A percentile compares a stretch with the other conserved stretches of the same genome.
phyloP scores from a whole-genome alignment of 1,140 invertebrate genomes.

The Heliothis virescens region DNA sequence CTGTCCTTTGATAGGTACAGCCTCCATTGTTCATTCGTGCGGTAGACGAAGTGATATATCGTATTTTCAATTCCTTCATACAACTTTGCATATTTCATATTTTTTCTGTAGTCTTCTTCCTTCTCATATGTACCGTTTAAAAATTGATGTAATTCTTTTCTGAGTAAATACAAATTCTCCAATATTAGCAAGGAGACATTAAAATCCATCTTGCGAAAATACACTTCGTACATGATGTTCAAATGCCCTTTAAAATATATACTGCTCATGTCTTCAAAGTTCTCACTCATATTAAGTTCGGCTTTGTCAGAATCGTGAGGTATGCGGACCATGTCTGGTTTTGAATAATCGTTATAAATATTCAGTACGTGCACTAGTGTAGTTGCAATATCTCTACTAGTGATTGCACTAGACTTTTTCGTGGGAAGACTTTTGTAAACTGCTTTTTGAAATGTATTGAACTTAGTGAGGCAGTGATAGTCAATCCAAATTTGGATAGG shows the following conservation, averaged over 20 bases:
- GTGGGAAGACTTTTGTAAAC: background rate
- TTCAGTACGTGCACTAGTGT: background rate
- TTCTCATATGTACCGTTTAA: background rate
- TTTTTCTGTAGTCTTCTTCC: background rate
- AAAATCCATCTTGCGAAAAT: background rate
- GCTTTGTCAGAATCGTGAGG: background rate
- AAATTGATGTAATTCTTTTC: background rate
- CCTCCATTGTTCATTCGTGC: conserved; percentile 45
- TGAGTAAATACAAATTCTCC: background rate
- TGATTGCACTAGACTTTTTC: background rate
- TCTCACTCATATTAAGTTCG: background rate
- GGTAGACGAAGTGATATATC: conserved; percentile 75
- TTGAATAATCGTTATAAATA: background rate
- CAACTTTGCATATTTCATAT: background rate
- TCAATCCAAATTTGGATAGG: no score
- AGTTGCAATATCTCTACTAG: background rate
- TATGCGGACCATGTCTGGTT: no score
- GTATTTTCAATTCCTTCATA: conserved; percentile 68
- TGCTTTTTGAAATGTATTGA: background rate
- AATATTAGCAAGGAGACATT: background rate
- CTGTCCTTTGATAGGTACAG: conserved; percentile 45
- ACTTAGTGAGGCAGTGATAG: background rate
- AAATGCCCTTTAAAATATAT: no score
- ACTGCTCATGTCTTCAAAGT: no score
- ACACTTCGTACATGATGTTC: background rate